Conservation (phyloP, 92 coral and sea anemone genomes). For the Zoanthus sociatus region DNA sequence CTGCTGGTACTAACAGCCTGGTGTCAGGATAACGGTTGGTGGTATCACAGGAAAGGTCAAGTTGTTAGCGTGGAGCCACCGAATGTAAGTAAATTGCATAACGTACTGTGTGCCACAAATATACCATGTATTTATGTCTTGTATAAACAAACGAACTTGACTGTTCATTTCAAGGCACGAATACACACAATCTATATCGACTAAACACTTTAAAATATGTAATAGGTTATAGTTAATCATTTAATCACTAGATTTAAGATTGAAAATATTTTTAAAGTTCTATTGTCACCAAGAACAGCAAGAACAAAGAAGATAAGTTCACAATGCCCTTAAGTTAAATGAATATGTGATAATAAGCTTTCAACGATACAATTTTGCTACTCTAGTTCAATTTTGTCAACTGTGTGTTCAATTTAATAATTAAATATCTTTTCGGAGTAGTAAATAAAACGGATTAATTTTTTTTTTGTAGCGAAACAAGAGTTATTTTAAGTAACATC, state of each 20-base stretch:
- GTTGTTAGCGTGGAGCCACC: conserved; percentile 83
- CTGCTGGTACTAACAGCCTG: conserved; percentile 79
- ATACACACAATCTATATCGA: not conserved
- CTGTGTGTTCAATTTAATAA: too few relatives aligned
- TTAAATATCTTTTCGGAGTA: too few relatives aligned
- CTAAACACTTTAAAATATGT: not conserved
- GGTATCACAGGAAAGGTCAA: conserved; percentile 66
- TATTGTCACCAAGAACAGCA: too few relatives aligned
- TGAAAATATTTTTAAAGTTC: too few relatives aligned
- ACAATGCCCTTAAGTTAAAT: too few relatives aligned
- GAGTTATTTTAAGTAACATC: too few relatives aligned
- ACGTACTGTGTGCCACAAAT: not conserved
- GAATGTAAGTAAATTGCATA: conserved; percentile 61
- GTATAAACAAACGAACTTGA: not conserved
- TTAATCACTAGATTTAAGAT: not conserved
- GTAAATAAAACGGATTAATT: too few relatives aligned
- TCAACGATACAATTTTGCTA: too few relatives aligned
- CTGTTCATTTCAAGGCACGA: not conserved
- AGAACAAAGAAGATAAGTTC: too few relatives aligned
- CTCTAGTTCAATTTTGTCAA: too few relatives aligned
- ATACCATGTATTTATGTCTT: not conserved
- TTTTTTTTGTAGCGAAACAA: too few relatives aligned
- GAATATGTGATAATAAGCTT: too few relatives aligned
- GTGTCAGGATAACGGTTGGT: conserved; percentile 95
- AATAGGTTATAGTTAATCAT: not conserved